Conservation (phyloP, 1,140 invertebrate genomes). For the Drusus annulatus region DNA sequence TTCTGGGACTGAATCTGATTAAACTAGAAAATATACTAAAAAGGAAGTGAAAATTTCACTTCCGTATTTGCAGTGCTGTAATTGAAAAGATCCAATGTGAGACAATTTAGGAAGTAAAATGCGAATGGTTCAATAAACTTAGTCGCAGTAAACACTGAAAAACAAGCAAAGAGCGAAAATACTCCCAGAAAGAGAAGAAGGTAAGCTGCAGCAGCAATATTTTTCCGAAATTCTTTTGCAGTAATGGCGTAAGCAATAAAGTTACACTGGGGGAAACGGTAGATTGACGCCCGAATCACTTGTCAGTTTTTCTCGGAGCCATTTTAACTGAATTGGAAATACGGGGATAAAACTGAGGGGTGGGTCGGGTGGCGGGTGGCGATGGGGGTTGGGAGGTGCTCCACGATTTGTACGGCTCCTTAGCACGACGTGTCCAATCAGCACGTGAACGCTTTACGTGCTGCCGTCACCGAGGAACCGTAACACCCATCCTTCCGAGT, state of each 20-base stretch:
- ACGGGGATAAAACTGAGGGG: background rate
- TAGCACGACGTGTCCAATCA: constrained; percentile 54
- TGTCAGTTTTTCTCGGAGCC: constrained; percentile 46
- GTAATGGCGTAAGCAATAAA: constrained; percentile 29
- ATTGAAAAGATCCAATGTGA: background rate
- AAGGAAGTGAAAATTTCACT: background rate
- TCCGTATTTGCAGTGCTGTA: background rate
- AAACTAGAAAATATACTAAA: background rate
- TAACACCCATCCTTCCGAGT: constrained; percentile 7
- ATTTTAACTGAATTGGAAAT: constrained; percentile 49
- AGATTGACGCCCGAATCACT: constrained; percentile 51
- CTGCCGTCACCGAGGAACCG: constrained; percentile 27
- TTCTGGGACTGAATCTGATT: no score
- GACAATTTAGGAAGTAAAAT: background rate
- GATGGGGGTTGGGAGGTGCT: background rate
- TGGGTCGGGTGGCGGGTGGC: background rate
- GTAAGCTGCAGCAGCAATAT: constrained; percentile 30
- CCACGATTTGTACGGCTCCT: constrained; percentile 45
- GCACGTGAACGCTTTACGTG: constrained; percentile 42
- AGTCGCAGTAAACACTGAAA: constrained; percentile 12
- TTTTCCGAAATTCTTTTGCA: constrained; percentile 32
- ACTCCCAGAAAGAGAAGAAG: background rate
- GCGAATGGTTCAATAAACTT: constrained; percentile 17
- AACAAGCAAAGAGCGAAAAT: constrained; percentile 35
- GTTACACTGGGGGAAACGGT: constrained; percentile 4